A percentile compares a stretch with the other conserved stretches of the same genome.
phyloP scores from a whole-genome alignment of 2,888 invertebrate species.

The Platycheirus albimanus region DNA sequence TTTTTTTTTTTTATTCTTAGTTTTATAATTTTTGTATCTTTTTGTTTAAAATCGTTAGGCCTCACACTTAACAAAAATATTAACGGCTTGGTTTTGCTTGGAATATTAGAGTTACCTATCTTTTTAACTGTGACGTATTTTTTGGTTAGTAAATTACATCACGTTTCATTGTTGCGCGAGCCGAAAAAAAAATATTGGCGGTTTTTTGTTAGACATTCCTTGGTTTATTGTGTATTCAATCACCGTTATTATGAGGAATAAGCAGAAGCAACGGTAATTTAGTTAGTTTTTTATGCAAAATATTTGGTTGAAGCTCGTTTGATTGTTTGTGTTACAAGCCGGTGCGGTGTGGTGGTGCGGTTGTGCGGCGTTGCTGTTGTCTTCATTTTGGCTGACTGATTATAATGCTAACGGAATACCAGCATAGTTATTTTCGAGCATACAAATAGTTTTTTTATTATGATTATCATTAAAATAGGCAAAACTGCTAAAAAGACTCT shows the following conservation, averaged over 20 bases:
- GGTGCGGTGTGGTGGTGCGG: too few relatives aligned
- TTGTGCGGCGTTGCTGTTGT: too few relatives aligned
- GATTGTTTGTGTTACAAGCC: not conserved
- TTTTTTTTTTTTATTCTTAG: not conserved
- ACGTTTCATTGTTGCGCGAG: slow-evolving; percentile 12
- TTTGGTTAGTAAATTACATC: slow-evolving; percentile 17
- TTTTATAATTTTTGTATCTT: not conserved
- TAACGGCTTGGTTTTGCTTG: not conserved
- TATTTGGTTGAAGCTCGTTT: not conserved
- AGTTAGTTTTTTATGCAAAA: slow-evolving; percentile 2
- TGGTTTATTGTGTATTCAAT: slow-evolving; percentile 15
- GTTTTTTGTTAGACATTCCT: slow-evolving; percentile 16
- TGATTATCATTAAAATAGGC: too few relatives aligned
- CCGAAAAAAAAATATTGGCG: slow-evolving; percentile 13
- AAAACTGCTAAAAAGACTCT: too few relatives aligned
- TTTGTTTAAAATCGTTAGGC: not conserved
- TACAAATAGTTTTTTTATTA: too few relatives aligned
- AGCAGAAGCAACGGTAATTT: slow-evolving; percentile 9
- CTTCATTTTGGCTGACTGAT: not conserved
- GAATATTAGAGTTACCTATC: not conserved
- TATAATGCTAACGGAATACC: not conserved
- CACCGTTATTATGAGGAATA: not conserved
- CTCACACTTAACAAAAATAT: too few relatives aligned
- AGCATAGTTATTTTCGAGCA: too few relatives aligned
- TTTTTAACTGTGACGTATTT: not conserved